Conservation (phyloP, 2,797 vertebrate species). For the Balearica regulorum region DNA sequence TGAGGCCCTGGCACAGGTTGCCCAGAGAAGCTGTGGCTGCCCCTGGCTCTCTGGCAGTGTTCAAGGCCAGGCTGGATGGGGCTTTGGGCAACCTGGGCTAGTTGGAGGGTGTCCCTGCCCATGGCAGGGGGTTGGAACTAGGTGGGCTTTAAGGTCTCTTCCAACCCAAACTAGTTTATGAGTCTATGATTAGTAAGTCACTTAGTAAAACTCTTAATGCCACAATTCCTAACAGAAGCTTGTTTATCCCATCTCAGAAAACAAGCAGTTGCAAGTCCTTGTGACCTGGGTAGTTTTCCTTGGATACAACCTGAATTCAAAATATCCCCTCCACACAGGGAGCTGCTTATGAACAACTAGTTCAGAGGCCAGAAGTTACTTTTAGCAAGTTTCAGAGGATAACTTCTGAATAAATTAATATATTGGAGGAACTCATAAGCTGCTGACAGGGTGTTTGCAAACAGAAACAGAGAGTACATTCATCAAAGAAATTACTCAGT, state of each 20-base stretch:
- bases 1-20: too few relatives aligned
- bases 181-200: not conserved
- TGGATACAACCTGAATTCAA: not conserved
- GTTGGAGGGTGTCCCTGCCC: too few relatives aligned
- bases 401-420: conserved; percentile 20
- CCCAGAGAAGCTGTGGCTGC: too few relatives aligned
- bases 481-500: not conserved
- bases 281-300: not conserved
- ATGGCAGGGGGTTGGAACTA: too few relatives aligned
- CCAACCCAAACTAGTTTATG: too few relatives aligned
- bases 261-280: not conserved
- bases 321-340: not conserved
- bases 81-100: too few relatives aligned
- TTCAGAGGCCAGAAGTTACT: conserved; percentile 20
- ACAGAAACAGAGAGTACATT: conserved; percentile 31
- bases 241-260: not conserved
- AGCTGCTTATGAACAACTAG: not conserved
- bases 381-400: not conserved
- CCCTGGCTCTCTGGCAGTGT: too few relatives aligned
- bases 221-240: not conserved
- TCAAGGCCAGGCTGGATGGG: too few relatives aligned
- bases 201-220: not conserved
- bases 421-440: not conserved
- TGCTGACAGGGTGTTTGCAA: conserved; percentile 32
- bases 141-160: too few relatives aligned